These are phyloP conservation scores for Lindbergichthys nudifrons DNA, from an alignment of 2,797 vertebrate genomes.

Conservation along the genomic window DNA sequence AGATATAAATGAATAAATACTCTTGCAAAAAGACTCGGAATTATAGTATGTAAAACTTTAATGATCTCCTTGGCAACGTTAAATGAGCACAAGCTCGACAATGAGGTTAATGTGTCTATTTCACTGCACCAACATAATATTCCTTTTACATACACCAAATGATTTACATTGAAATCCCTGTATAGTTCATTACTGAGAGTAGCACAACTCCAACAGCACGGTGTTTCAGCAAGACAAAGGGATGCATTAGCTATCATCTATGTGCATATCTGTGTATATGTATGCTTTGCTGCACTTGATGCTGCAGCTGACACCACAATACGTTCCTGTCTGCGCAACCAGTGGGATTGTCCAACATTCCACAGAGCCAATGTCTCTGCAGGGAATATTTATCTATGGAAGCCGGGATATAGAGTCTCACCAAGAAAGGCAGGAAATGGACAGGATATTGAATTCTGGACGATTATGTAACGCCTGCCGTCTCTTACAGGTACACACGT, in stretches of 20 bases:
- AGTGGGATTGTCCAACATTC: slow-evolving; percentile 55
- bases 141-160: background rate
- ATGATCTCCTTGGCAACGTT: background rate
- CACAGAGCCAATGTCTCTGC: slow-evolving; percentile 48
- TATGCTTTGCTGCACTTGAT: slow-evolving; percentile 29
- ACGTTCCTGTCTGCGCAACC: slow-evolving; percentile 25
- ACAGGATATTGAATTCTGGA: slow-evolving; percentile 76
- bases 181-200: background rate
- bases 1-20: background rate
- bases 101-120: background rate
- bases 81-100: background rate
- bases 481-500: slow-evolving; percentile 45
- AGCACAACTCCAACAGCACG: background rate
- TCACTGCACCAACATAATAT: background rate
- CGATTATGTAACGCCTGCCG: slow-evolving; percentile 58
- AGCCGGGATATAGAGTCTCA: slow-evolving; percentile 70
- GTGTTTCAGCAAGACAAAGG: background rate
- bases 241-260: slow-evolving; percentile 12
- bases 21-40: background rate
- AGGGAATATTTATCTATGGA: slow-evolving; percentile 69
- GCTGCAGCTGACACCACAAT: slow-evolving; percentile 40
- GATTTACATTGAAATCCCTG: background rate
- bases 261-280: background rate
- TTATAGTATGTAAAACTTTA: background rate
- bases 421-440: slow-evolving; percentile 67